These are phyloP conservation scores for Allophyes oxyacanthae DNA, from an alignment of 2,888 invertebrate species.

Conservation along the genomic window DNA sequence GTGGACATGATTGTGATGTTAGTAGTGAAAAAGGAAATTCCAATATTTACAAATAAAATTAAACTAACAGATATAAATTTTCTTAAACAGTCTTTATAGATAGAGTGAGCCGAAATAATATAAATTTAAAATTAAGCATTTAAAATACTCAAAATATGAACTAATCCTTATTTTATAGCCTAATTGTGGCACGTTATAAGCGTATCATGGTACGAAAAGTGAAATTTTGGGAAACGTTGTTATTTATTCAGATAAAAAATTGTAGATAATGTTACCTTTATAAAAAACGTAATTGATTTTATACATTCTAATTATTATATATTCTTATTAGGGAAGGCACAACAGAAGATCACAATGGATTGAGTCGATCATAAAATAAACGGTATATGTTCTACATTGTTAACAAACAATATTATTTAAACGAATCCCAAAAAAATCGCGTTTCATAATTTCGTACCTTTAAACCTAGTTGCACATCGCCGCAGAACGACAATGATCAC, in stretches of 20 bases:
- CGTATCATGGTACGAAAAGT: constrained; percentile 41
- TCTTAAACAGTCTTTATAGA: constrained; percentile 48
- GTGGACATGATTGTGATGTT: constrained; percentile 54
- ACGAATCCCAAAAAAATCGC: constrained; percentile 28
- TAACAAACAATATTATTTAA: no score
- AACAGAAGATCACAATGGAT: no score
- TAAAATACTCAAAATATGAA: constrained; percentile 49
- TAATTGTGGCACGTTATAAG: constrained; percentile 58
- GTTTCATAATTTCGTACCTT: constrained; percentile 20
- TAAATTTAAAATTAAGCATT: constrained; percentile 51
- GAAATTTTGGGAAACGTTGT: constrained; percentile 20
- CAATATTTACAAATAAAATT: constrained; percentile 56
- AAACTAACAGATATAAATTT: constrained; percentile 49
- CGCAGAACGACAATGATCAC: constrained; percentile 5
- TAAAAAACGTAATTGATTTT: no score
- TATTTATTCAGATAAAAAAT: not conserved
- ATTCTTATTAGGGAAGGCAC: no score
- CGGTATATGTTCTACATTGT: no score
- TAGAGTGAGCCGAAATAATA: constrained; percentile 44
- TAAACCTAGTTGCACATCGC: constrained; percentile 30
- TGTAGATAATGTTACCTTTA: no score
- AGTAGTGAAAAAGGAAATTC: constrained; percentile 42
- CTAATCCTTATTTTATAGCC: constrained; percentile 48
- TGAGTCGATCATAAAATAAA: no score
- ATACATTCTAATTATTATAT: no score